phyloP scores from a whole-genome alignment of 2,113 vertebrate genomes.

The Xenotilapia longispinis region DNA sequence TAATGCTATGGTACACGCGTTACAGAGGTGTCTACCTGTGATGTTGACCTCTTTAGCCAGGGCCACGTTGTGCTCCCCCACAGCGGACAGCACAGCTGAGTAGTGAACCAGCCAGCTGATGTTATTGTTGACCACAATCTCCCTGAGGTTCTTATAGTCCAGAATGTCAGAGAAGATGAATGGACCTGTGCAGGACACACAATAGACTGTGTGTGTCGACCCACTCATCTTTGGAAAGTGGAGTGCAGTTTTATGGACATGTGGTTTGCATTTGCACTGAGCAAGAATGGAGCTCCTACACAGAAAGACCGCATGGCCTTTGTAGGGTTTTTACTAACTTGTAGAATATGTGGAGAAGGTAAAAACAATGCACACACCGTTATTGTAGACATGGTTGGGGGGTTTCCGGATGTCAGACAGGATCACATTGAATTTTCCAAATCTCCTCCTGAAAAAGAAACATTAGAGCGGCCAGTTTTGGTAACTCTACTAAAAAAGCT shows the following conservation, averaged over 20 bases:
- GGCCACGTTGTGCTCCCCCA: slow-evolving; percentile 81
- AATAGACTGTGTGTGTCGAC: not conserved
- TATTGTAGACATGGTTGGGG: slow-evolving; percentile 75
- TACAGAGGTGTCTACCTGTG: slow-evolving; percentile 60
- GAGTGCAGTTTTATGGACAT: not conserved
- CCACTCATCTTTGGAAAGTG: not conserved
- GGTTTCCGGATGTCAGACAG: slow-evolving; percentile 90
- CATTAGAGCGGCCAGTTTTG: not conserved
- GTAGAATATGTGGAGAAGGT: not conserved
- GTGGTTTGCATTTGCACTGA: not conserved
- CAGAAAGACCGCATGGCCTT: not conserved
- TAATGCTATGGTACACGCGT: not conserved
- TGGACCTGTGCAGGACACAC: slow-evolving; percentile 68
- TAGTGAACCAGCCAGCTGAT: slow-evolving; percentile 90
- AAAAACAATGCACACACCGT: slow-evolving; percentile 63
- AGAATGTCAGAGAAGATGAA: slow-evolving; percentile 86
- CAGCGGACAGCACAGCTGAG: slow-evolving; percentile 72
- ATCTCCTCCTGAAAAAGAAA: slow-evolving; percentile 73
- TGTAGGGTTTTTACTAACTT: not conserved
- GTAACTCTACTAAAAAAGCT: not conserved
- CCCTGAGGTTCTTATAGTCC: slow-evolving; percentile 85
- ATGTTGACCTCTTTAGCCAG: slow-evolving; percentile 88
- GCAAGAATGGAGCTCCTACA: not conserved
- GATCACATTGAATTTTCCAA: slow-evolving; percentile 89
- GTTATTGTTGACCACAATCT: slow-evolving; percentile 87